Evolutionary conservation across 2,797 vertebrate genomes (phyloP).

Genomic region (Pogonophryne albipinna): DNA sequence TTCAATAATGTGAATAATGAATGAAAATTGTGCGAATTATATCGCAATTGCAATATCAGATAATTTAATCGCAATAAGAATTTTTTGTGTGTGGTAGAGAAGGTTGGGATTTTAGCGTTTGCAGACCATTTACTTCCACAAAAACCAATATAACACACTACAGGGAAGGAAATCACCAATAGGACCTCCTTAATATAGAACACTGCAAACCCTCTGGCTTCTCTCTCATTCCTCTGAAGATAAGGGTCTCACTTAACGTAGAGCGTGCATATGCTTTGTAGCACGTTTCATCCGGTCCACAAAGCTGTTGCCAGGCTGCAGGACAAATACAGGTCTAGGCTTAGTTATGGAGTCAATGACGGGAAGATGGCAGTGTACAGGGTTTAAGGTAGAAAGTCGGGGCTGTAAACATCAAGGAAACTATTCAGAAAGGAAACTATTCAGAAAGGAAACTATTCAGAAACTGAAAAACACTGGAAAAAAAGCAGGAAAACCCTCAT

Average conservation of each 20-base stretch:
- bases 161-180: no score
- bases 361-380: slow-evolving; percentile 16
- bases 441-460: slow-evolving; percentile 26
- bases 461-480: slow-evolving; percentile 42
- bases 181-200: no score
- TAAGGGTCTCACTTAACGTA: slow-evolving; percentile 64
- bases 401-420: slow-evolving; percentile 41
- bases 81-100: no score
- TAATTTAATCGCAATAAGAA: no score
- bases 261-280: slow-evolving; percentile 61
- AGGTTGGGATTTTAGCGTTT: no score
- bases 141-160: no score
- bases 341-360: slow-evolving; percentile 48
- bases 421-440: slow-evolving; percentile 34
- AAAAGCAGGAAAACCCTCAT: slow-evolving; percentile 49
- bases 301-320: slow-evolving; percentile 74
- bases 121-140: no score
- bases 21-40: no score
- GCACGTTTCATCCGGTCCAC: slow-evolving; percentile 71
- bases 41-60: no score
- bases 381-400: slow-evolving; percentile 28
- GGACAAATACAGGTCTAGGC: slow-evolving; percentile 71
- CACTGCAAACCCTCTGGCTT: slow-evolving; percentile 41
- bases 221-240: slow-evolving; percentile 53
- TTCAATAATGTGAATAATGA: no score